Percentiles rank a stretch among this genome's conserved stretches.
Evolutionary conservation across 1,140 invertebrate genomes (phyloP).

Genomic region (Drosophila prosaltans): DNA sequence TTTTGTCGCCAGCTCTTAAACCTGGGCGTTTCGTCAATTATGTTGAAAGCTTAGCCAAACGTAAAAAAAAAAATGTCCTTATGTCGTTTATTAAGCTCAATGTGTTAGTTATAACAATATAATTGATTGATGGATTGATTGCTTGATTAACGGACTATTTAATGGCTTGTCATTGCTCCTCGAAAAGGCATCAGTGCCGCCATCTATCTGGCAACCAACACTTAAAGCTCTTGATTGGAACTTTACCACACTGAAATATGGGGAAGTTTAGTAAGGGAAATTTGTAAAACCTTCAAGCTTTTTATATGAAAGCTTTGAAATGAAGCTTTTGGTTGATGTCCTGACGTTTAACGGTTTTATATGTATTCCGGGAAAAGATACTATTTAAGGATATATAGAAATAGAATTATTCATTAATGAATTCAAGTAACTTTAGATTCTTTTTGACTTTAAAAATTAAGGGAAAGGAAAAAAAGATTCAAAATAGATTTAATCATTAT

Average conservation of each 20-base stretch:
- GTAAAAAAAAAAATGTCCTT: conserved; percentile 27
- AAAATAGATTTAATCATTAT: too few relatives aligned
- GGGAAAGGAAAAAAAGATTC: too few relatives aligned
- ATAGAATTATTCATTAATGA: too few relatives aligned
- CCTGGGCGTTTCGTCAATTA: conserved; percentile 2
- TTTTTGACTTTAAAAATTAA: too few relatives aligned
- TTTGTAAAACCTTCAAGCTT: neutral
- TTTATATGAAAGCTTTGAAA: neutral
- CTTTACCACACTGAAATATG: conserved; percentile 48
- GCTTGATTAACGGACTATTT: neutral
- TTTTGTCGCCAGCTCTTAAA: conserved; percentile 28
- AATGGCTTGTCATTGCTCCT: neutral
- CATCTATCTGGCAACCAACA: conserved; percentile 29
- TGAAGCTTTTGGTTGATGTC: neutral
- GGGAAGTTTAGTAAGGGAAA: conserved; percentile 35
- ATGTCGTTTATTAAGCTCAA: conserved; percentile 38
- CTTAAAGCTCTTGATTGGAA: conserved; percentile 25
- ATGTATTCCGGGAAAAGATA: too few relatives aligned
- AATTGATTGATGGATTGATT: neutral
- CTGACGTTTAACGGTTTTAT: neutral
- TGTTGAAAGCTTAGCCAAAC: conserved; percentile 9
- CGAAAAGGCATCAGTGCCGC: conserved; percentile 26
- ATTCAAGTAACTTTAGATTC: too few relatives aligned
- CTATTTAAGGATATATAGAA: too few relatives aligned
- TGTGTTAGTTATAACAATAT: neutral